Base-by-base conservation (phyloP, 2,797 vertebrate genomes). In the Acipenser ruthenus region DNA sequence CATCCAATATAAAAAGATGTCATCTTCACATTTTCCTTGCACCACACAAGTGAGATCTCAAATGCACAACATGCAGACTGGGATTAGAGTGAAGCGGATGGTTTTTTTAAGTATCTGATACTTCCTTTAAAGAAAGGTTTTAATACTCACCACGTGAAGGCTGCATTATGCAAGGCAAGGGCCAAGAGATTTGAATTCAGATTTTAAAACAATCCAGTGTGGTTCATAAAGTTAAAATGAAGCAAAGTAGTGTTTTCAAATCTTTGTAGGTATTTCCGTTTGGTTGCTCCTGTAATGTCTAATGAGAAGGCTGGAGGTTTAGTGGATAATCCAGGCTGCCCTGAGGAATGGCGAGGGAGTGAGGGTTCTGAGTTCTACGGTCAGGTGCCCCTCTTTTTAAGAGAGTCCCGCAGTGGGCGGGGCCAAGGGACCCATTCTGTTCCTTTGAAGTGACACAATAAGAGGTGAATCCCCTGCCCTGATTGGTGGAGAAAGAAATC, bases 381-480 rank as follows among this genome's bases (percentile, higher is more conserved):
- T 63, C 68, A 60, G 73, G 77, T 71, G 79, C 78, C 82, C 73
- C 67, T 60, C 71, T 81, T 90, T 89, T 91, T 90, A 91, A 82
- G 79, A 73, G 74, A 77, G 72, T 71, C 68, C 50, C 10, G 48
- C 6, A 50, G 83, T 83, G 81, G 88, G 88, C 48, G 86, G 84
- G 81, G 85, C 79, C 84, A 84, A 11, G 65, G 69, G 73, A 74
- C 73, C 80, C 83, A 79, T 88, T 87, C 79, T 75, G 80, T 84
- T 77, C 75, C 89, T 91, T 91, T 91, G 88, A 92, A 90, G 89
- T 88, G 83, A 64, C 86, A 85, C 83, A 78, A 79, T 80, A 83
- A 84, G 76, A 84, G 87, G 84, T 75, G 82, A 73, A 78, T 75
- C 80, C 72, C 77, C 79, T 13, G 49, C 82, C 83, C 82, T 82